These are phyloP conservation scores for Holothuria scabra DNA, from an alignment of 53 echinoderm and acorn worm species.

Conservation along the genomic window DNA sequence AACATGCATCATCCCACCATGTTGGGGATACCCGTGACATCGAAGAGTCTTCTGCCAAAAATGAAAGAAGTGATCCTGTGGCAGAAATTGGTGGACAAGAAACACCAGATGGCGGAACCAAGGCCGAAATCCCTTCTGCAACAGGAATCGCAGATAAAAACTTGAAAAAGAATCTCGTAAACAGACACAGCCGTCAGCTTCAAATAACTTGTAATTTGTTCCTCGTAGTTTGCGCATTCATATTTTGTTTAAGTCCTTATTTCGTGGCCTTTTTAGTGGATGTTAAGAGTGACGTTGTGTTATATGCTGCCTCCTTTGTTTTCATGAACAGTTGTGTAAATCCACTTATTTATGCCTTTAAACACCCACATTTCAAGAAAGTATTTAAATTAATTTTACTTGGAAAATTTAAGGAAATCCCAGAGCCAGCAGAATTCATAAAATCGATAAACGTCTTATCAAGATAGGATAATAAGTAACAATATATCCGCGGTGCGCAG, in stretches of 20 bases:
- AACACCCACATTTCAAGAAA: conserved; percentile 84
- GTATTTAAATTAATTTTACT: conserved; percentile 70
- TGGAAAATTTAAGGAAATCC: conserved; percentile 65
- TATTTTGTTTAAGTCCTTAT: conserved; percentile 72
- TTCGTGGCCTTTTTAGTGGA: conserved; percentile 69
- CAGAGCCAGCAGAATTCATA: conserved; percentile 73
- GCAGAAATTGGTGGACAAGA: too few species aligned
- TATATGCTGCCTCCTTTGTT: conserved; percentile 68
- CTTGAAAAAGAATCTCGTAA: too few species aligned
- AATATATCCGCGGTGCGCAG: too few species aligned
- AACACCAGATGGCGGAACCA: too few species aligned
- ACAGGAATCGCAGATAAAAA: not conserved
- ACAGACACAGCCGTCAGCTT: conserved; percentile 54
- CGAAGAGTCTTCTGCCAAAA: too few species aligned
- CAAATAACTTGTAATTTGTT: conserved; percentile 84
- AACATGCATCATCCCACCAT: too few species aligned
- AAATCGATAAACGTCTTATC: conserved; percentile 51
- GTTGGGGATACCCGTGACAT: too few species aligned
- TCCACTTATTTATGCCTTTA: conserved; percentile 82
- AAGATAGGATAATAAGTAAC: not conserved
- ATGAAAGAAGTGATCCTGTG: too few species aligned
- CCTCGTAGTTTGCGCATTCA: conserved; percentile 82
- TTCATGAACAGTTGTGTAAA: conserved; percentile 80
- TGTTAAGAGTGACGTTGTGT: conserved; percentile 70
- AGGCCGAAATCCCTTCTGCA: conserved; percentile 1